Evolutionary conservation across 2,888 invertebrate species (phyloP), one percentile per base, ranked within the genome.

Genomic region (Caenorhabditis sulstoni): DNA sequence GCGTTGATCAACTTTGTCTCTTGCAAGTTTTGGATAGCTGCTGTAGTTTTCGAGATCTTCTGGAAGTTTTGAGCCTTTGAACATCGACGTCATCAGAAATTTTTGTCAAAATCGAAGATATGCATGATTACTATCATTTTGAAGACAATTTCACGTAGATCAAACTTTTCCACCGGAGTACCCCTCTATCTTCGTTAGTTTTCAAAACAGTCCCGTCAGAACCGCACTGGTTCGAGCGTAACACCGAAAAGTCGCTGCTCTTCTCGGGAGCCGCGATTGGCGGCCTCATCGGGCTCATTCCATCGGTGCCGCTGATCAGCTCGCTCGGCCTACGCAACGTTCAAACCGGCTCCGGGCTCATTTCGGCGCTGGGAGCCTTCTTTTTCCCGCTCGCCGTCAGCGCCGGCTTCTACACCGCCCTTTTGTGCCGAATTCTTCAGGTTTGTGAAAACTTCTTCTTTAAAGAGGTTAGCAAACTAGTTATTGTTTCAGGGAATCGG

Each of bases 201-300:
- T n/a, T n/a, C n/a, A n/a, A n/a, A n/a, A n/a, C n/a, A n/a, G n/a
- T n/a, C n/a, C n/a, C n/a, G n/a, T n/a, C 61, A 76, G 81, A 71
- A 23, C 49, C 49, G 20, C 79, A 79, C 50, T 82, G 82, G 82
- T 70, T 82, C 44, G 71, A 82, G 50, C 50, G 75, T 1, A 70
- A 76, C 39, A 61, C 73, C 3, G 59, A 81, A 45, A 62, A 80
- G 18, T 79, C 79, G 16, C 50, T 67, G 9, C 62, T 79, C 2
- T 79, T 82, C 45, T 79, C 82, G 3, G 82, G 79, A 23, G 65
- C 74, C 11, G 76, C 80, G 1, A 66, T 82, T 11, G 80, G 80
- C 12, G 75, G 75, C 3, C 67, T 82, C 4, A 50, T 82, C 16
- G 82, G 82, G 8, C 70, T 77, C 1, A 65, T 82, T 7, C 82